These are phyloP conservation scores for Chrysoperla carnea DNA, from an alignment of 1,140 invertebrate species.

Conservation along the genomic window DNA sequence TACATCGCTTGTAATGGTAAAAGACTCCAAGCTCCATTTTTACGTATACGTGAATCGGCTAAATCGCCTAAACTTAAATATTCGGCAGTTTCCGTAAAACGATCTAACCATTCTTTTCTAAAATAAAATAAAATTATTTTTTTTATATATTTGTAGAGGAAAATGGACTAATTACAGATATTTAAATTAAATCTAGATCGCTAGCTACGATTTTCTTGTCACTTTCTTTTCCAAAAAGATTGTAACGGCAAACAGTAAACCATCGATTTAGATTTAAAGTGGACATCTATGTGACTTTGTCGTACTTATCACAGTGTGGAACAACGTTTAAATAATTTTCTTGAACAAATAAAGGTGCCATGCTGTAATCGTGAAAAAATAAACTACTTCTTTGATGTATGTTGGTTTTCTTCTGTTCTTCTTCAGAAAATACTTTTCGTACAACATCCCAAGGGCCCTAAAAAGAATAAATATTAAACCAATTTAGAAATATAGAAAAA, in stretches of 20 bases:
- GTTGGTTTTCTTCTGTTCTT: conserved; percentile 67
- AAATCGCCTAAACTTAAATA: conserved; percentile 74
- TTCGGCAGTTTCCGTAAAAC: conserved; percentile 64
- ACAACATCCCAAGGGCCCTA: conserved; percentile 88
- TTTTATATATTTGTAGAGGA: neutral
- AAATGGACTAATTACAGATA: neutral
- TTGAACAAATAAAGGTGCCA: conserved; percentile 90
- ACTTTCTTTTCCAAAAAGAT: no score
- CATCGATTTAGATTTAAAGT: no score
- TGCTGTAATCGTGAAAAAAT: conserved; percentile 95
- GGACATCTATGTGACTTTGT: no score
- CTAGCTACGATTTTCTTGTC: no score
- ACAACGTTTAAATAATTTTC: conserved; percentile 82
- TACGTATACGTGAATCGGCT: conserved; percentile 64
- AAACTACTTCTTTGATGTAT: conserved; percentile 76
- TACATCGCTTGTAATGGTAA: conserved; percentile 83
- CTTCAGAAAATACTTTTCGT: conserved; percentile 70
- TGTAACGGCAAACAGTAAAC: no score
- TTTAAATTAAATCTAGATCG: no score
- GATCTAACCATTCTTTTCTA: conserved; percentile 38
- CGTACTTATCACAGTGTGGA: conserved; percentile 47
- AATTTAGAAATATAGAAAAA: no score
- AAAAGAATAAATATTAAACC: neutral
- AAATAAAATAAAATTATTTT: conserved; percentile 4
- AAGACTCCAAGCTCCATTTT: conserved; percentile 69